Conservation (phyloP, 1,140 invertebrate species). For the Chrysomallon squamiferum region DNA sequence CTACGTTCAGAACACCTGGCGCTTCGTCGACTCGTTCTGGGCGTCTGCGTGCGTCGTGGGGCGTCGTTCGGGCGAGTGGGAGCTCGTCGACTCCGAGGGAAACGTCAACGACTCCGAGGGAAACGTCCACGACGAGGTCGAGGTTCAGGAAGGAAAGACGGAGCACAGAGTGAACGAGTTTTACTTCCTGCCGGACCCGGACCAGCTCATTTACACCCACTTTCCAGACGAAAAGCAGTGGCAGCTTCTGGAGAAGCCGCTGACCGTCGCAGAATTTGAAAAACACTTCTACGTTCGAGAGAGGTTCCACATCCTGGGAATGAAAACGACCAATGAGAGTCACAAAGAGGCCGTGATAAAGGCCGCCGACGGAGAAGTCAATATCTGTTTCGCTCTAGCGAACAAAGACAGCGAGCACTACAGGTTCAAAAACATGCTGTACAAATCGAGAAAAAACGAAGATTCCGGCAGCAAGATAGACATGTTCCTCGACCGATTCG, state of each 20-base stretch:
- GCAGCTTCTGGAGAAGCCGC: conserved; percentile 48
- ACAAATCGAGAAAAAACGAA: conserved; percentile 19
- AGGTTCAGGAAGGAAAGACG: conserved; percentile 39
- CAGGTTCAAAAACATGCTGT: conserved; percentile 56
- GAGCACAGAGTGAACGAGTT: conserved; percentile 59
- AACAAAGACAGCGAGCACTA: conserved; percentile 35
- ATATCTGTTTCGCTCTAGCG: conserved; percentile 48
- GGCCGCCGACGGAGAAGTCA: conserved; percentile 42
- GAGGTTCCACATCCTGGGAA: conserved; percentile 52
- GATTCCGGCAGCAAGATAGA: conserved; percentile 23
- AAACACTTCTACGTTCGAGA: conserved; percentile 48
- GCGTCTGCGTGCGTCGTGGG: conserved; percentile 54
- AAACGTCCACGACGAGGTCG: conserved; percentile 20
- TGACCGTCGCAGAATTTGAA: conserved; percentile 39
- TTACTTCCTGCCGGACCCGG: conserved; percentile 58
- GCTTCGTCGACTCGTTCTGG: conserved; percentile 59
- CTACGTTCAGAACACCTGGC: conserved; percentile 53
- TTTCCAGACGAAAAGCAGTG: conserved; percentile 49
- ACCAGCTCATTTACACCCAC: conserved; percentile 53
- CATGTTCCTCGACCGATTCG: conserved; percentile 48
- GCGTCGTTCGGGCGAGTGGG: conserved; percentile 52
- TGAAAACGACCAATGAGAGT: conserved; percentile 15
- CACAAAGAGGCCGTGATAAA: conserved; percentile 34
- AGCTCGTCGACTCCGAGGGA: conserved; percentile 50
- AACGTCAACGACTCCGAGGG: conserved; percentile 42